Conservation (phyloP, 2,113 vertebrate genomes). For the Carassius auratus region DNA sequence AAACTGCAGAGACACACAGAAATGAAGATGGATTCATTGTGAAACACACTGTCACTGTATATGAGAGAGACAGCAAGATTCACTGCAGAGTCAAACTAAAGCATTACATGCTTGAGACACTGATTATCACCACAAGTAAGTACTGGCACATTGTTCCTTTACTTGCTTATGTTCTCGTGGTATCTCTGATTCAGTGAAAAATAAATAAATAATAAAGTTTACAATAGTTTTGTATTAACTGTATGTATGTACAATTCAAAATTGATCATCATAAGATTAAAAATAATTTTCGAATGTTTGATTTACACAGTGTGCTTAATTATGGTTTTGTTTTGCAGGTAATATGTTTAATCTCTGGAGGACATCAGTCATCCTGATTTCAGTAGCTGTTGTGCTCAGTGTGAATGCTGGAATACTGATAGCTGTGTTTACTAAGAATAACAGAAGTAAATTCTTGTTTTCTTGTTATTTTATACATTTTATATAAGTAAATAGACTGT, state of each 20-base stretch:
- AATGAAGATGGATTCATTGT: no score
- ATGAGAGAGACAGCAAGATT: constrained; percentile 8
- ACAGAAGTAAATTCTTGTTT: no score
- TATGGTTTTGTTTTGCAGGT: constrained; percentile 16
- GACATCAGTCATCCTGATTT: background rate
- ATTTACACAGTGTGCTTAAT: background rate
- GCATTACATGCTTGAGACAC: background rate
- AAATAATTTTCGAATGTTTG: no score
- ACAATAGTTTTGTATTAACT: background rate
- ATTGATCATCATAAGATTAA: no score
- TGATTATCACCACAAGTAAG: background rate
- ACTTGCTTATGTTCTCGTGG: no score
- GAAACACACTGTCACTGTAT: background rate
- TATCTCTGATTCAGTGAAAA: no score
- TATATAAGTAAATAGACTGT: no score
- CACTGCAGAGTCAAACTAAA: constrained; percentile 2
- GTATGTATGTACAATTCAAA: no score
- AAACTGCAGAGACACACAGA: constrained; percentile 11
- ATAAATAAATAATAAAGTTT: no score
- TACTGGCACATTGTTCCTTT: background rate
- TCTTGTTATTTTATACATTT: no score
- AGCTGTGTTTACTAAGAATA: background rate
- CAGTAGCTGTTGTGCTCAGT: background rate
- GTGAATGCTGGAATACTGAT: background rate
- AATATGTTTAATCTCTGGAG: background rate